Conservation (phyloP, 2,888 invertebrate species). For the Cryptocephalus primarius region DNA sequence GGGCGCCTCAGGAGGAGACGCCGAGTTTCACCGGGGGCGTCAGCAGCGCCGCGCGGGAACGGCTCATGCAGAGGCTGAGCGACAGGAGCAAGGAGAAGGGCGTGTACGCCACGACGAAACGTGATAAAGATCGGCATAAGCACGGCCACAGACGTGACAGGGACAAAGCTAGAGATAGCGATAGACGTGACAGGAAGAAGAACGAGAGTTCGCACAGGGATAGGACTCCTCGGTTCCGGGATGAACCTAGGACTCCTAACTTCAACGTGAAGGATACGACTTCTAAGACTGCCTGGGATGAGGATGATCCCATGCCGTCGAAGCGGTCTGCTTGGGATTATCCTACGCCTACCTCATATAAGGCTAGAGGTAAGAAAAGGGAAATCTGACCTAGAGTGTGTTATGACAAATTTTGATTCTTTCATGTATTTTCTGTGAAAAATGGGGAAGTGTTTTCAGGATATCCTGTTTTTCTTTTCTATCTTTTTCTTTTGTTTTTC, state of each 20-base stretch:
- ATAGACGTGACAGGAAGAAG: constrained; percentile 24
- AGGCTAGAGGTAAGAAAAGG: constrained; percentile 10
- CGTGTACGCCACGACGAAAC: constrained; percentile 57
- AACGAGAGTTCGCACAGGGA: constrained; percentile 28
- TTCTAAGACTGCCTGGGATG: constrained; percentile 67
- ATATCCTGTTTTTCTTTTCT: too few relatives aligned
- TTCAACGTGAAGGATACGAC: constrained; percentile 50
- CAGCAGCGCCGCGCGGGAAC: constrained; percentile 63
- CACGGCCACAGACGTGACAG: constrained; percentile 4
- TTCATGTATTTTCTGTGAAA: too few relatives aligned
- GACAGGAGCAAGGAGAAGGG: constrained; percentile 54
- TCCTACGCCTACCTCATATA: constrained; percentile 66
- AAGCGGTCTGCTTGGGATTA: constrained; percentile 85
- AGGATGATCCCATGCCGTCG: constrained; percentile 49
- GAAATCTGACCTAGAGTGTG: background rate
- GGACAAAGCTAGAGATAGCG: constrained; percentile 23
- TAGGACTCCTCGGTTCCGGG: constrained; percentile 55
- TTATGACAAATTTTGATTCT: background rate
- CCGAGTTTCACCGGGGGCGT: constrained; percentile 92
- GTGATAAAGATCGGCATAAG: constrained; percentile 31
- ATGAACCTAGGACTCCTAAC: constrained; percentile 81
- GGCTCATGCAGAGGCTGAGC: constrained; percentile 53
- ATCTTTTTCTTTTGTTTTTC: too few relatives aligned
- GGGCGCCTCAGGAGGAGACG: constrained; percentile 74
- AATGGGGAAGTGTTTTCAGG: too few relatives aligned